phyloP scores from a whole-genome alignment of 2,113 vertebrate genomes.

The Megaleporinus macrocephalus region DNA sequence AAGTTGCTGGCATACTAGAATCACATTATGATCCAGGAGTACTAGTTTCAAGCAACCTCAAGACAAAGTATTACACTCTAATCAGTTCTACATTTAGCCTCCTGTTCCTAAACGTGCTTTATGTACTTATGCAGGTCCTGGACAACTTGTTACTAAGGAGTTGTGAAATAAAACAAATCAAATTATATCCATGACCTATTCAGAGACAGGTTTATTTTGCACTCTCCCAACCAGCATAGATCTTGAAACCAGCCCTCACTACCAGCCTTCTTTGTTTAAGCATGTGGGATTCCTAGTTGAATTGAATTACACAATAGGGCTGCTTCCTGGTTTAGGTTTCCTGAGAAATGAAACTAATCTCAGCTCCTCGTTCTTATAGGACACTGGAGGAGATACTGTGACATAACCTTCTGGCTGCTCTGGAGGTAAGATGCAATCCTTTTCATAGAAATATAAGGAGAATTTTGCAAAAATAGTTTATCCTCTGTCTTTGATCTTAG shows the following conservation, averaged over 20 bases:
- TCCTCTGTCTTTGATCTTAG: not conserved
- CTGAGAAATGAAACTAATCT: slow-evolving; percentile 3
- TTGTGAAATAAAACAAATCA: too few species aligned
- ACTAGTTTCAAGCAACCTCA: too few species aligned
- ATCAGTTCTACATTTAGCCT: too few species aligned
- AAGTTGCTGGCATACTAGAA: too few species aligned
- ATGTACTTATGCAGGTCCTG: too few species aligned
- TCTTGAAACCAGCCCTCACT: not conserved
- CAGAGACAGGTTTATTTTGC: too few species aligned
- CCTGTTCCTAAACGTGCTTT: too few species aligned
- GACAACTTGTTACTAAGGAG: too few species aligned
- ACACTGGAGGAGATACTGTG: not conserved
- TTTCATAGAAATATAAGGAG: not conserved
- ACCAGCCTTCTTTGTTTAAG: not conserved
- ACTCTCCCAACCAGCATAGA: not conserved
- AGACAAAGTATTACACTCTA: too few species aligned
- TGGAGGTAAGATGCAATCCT: not conserved
- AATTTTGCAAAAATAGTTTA: too few species aligned
- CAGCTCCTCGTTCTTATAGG: not conserved
- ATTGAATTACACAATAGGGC: not conserved
- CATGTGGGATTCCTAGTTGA: not conserved
- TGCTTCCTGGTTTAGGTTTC: not conserved
- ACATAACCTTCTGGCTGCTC: not conserved
- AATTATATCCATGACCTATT: too few species aligned
- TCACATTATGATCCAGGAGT: too few species aligned